phyloP scores from a whole-genome alignment of 2,113 vertebrate genomes.

The Rafetus swinhoei region DNA sequence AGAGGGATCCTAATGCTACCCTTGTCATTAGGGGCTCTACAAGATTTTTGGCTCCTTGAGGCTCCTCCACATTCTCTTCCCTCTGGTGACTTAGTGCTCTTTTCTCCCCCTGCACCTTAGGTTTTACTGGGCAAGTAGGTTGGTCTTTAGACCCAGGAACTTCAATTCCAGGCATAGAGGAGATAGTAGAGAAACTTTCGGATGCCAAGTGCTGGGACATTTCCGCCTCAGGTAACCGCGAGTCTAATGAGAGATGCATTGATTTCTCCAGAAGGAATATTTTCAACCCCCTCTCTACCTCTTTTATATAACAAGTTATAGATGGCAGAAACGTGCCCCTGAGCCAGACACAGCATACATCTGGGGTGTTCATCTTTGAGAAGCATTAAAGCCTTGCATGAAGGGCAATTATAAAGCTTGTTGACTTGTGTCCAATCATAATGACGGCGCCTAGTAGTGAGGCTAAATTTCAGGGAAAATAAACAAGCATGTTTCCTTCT shows the following conservation, averaged over 20 bases:
- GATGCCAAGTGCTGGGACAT: background rate
- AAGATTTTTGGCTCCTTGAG: background rate
- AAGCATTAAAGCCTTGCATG: background rate
- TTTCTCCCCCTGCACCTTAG: background rate
- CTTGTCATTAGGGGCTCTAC: fast-evolving
- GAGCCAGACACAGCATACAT: background rate
- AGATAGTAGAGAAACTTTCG: background rate
- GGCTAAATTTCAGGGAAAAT: background rate
- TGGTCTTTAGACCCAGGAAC: background rate
- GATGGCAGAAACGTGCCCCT: background rate
- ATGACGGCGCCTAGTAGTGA: background rate
- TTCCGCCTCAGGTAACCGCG: background rate
- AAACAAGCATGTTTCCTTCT: no score
- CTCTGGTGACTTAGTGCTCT: background rate
- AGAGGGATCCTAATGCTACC: background rate
- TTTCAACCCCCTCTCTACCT: background rate
- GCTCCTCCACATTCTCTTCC: background rate
- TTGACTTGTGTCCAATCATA: background rate
- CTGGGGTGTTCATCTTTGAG: background rate
- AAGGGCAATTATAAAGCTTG: background rate
- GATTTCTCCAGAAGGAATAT: background rate
- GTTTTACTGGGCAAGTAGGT: background rate
- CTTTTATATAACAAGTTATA: background rate
- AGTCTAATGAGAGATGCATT: background rate
- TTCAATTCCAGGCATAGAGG: background rate